Base-by-base conservation (phyloP, 2,113 vertebrate genomes). In the Hyperoodon ampullatus region DNA sequence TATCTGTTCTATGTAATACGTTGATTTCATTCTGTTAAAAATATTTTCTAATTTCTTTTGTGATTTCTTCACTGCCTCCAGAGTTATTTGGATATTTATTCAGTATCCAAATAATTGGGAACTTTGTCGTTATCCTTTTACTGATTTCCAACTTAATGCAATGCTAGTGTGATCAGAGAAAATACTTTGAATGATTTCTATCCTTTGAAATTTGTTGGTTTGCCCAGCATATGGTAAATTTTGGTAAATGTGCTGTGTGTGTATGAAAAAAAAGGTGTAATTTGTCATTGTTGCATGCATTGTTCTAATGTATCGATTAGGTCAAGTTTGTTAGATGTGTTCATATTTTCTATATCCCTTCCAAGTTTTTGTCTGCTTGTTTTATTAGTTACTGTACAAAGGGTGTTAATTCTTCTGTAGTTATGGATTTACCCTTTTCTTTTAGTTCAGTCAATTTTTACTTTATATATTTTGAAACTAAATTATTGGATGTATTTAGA, bases 261-360 rank as follows among this genome's bases (percentile, higher is more conserved):
- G 28, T 58, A 18, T 81, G 63, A 68, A 60, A 92, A 53, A 60
- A 81, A 60, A 35, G 35, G 11, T 39, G 4, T 74, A 72, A 75
- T 90, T 72, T 96, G 58, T 55, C n/a, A 58, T 81, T 72, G 55
- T 71, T 87, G 44, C 23, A 12, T 50, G 11, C 24, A 16, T 87
- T 94, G 23, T 96, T 93, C 60, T 88, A 78, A 71, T 47, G 33
- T 1, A 8, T 75, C 39, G 71, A 0, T 65, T 66, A 85, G 63
- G 47, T 92, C 47, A 33, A 24, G n/a, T 93, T 93, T 75, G n/a
- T 96, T 53, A 71, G n/a, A 47, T 90, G 30, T 81, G 65, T 90
- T 81, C 63, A 86, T 23, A 58, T 83, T 86, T 93, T 94, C 44
- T 55, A 1, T 30, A 78, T 86, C 11, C 35, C 78, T 86, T 58